Evolutionary conservation across 2,888 invertebrate genomes (phyloP), one percentile per base, ranked within the genome.

Genomic region (Tachina grossa): DNA sequence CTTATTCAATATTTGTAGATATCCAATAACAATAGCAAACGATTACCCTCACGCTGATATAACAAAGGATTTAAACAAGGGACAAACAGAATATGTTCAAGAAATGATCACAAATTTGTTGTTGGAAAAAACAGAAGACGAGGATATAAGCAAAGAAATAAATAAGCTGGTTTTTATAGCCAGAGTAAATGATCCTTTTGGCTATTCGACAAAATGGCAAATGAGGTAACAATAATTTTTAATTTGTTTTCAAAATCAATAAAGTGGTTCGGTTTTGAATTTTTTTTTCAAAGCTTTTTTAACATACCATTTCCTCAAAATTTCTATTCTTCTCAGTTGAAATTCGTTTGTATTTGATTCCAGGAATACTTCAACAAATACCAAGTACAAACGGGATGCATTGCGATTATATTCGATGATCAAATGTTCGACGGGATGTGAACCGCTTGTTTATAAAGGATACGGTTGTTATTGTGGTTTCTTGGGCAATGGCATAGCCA

Each of bases 391-490:
- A 91, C 94, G 97, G 1, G 96, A 96, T 55, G 96, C 97, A 0
- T 91, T 96, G 13, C 96, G 97, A 89, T 94, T 98, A 19, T 97
- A 97, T 92, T 97, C 97, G 87, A 97, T 97, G 97, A 94, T 98
- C 85, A 94, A 95, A 83, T 97, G 97, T 89, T 96, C 97, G 1
- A 97, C 97, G 0, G 96, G 96, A 5, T 98, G 98, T 89, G 95
- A 97, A 91, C 97, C 97, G 0, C 92, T 97, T 2, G 93, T 94
- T 10, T 97, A 96, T 91, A 97, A 97, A 91, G 97, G 97, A 11
- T 97, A 98, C 89, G 97, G 97, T 3, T 98, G 97, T 91, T 98
- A 96, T 91, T 98, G 97, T 90, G 97, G 98, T 5, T 97, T 97
- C 91, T 94, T 97, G 2, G 97, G 97, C 0, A 95, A 96, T 0